Percentiles rank a stretch among this genome's conserved stretches.
Conservation (phyloP, 2,888 invertebrate genomes). For the Agrotis puta region DNA sequence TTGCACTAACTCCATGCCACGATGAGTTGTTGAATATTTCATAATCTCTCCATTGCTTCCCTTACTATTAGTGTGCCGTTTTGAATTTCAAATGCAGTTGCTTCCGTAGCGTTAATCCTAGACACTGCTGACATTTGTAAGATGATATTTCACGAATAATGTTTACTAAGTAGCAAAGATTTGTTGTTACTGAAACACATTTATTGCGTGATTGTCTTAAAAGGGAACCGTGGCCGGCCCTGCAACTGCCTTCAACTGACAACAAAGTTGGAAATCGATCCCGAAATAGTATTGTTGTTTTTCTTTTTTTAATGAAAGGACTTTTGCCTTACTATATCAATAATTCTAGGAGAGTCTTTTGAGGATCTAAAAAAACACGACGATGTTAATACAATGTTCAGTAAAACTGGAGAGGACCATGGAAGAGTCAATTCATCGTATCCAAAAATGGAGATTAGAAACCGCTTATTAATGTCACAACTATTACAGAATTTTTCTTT, state of each 20-base stretch:
- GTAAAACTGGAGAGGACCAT: too few relatives aligned
- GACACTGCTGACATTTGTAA: not conserved
- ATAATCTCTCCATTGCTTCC: conserved; percentile 35
- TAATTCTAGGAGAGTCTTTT: too few relatives aligned
- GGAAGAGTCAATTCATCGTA: too few relatives aligned
- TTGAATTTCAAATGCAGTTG: conserved; percentile 40
- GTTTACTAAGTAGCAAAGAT: not conserved
- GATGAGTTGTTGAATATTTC: conserved; percentile 48
- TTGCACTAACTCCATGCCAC: conserved; percentile 38
- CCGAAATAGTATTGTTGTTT: too few relatives aligned
- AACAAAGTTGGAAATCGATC: too few relatives aligned
- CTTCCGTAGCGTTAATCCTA: conserved; percentile 1
- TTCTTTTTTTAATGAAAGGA: too few relatives aligned
- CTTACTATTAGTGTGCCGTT: conserved; percentile 2
- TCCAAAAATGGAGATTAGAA: not conserved
- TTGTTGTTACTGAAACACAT: not conserved
- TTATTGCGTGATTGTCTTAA: too few relatives aligned
- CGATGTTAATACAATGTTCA: too few relatives aligned
- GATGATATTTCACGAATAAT: not conserved
- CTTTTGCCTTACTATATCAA: too few relatives aligned
- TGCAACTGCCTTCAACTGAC: too few relatives aligned
- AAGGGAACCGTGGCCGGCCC: too few relatives aligned
- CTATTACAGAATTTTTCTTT: not conserved
- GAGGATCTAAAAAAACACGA: too few relatives aligned
- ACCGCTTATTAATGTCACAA: not conserved